phyloP scores from a whole-genome alignment of 2,797 vertebrate genomes.

The Microctenopoma lineatum region DNA sequence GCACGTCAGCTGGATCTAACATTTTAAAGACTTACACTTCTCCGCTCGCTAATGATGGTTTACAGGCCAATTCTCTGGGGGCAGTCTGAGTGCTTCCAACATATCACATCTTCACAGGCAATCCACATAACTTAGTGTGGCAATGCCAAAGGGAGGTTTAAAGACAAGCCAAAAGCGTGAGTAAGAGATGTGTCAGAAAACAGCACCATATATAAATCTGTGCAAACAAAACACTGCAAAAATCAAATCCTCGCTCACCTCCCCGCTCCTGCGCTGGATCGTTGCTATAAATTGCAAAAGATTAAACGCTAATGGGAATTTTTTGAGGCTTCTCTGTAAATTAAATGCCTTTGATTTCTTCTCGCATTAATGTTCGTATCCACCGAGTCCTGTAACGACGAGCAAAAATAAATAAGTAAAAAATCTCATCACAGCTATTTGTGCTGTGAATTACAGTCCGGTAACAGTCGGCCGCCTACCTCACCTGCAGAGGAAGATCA shows the following conservation, averaged over 20 bases:
- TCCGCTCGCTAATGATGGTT: conserved; percentile 81
- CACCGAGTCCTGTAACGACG: conserved; percentile 8
- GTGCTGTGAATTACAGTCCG: conserved; percentile 24
- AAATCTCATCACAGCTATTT: conserved; percentile 19
- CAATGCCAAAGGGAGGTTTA: conserved; percentile 80
- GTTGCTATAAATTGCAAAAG: conserved; percentile 44
- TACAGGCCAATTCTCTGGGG: conserved; percentile 82
- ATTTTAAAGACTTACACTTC: conserved; percentile 80
- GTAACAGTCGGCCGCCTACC: conserved; percentile 41
- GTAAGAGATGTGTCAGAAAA: conserved; percentile 75
- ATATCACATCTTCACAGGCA: conserved; percentile 79
- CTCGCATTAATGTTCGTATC: conserved; percentile 7
- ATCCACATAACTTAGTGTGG: conserved; percentile 79
- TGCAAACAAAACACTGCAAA: conserved; percentile 65
- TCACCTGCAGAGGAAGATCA: conserved; percentile 71
- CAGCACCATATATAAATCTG: conserved; percentile 65
- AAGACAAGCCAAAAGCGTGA: conserved; percentile 72
- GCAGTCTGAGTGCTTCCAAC: conserved; percentile 78
- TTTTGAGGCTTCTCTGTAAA: conserved; percentile 20
- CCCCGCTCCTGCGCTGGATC: conserved; percentile 27
- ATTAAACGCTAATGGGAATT: conserved; percentile 29
- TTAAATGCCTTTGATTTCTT: conserved; percentile 23
- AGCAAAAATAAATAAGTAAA: neutral
- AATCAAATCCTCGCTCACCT: conserved; percentile 55
- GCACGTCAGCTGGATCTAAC: conserved; percentile 78